Base-by-base conservation (phyloP, 1,140 invertebrate genomes). In the Tenebrio molitor region DNA sequence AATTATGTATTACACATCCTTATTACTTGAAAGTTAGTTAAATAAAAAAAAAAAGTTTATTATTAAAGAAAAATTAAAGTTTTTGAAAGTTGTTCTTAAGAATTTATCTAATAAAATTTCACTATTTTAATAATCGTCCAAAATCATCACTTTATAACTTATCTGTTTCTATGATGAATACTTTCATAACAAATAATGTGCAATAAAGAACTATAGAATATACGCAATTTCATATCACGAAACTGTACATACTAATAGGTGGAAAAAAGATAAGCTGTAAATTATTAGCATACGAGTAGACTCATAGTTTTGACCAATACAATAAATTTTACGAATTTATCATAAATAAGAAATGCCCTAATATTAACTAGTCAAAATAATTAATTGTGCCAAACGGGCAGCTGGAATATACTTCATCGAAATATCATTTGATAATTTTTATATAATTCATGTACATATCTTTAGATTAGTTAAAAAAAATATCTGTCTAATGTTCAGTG, bases 241-340 rank as follows among this genome's bases (percentile, higher is more conserved):
- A 19, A 14, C 4, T 58, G 50, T 58, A 58, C 23, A 50, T 50
- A 50, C 2, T 10, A 25, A 23, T 58, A 58, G 23, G 12, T 29
- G 21, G 23, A 58, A 58, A 58, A 23, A 10, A 29, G n/a, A n/a
- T n/a, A n/a, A 25, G n/a, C 44, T 50, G 44, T 50, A 58, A n/a
- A 29, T 16, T 10, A 29, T 58, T 58, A 29, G 50, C 23, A 17
- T 50, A 63, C 16, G 8, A 36, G 62, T 65, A 65, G 33, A 17
- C 46, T 41, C 25, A 72, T 53, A 72, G 34, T 67, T 65, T 50
- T 72, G 75, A 77, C 75, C 77, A 77, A 77, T 74, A 79, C 76
- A 79, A 79, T 78, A 79, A 79, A 74, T 74, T 72, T 67, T 69
- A 74, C 77, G 77, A 79, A 79, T 79, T 79, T 79, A 79, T 68